These are phyloP conservation scores for Scolopax rusticola DNA, from an alignment of 2,797 vertebrate species.

Conservation along the genomic window DNA sequence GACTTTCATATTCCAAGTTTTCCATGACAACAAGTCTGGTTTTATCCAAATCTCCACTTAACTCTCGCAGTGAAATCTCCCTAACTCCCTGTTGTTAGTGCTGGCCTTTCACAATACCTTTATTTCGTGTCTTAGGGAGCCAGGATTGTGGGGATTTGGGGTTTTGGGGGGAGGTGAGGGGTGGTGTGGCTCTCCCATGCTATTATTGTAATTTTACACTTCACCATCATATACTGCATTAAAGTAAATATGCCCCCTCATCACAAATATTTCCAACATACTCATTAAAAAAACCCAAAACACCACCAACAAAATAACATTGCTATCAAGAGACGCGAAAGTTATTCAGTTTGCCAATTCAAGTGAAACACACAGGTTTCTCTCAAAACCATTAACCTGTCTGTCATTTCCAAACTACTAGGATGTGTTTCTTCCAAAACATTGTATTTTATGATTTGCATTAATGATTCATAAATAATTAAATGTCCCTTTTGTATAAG, in stretches of 20 bases:
- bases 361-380: neutral
- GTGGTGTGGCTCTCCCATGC: neutral
- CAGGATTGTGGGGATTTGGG: accelerated
- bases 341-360: neutral
- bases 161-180: accelerated
- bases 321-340: neutral
- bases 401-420: neutral
- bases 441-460: neutral
- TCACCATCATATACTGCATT: neutral
- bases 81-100: neutral
- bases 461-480: neutral
- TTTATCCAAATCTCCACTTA: neutral
- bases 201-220: neutral
- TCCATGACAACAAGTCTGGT: neutral
- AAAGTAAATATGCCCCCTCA: neutral
- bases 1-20: neutral
- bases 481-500: neutral
- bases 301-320: neutral
- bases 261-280: neutral
- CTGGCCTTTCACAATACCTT: neutral
- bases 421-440: neutral
- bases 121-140: neutral
- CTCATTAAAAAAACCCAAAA: neutral
- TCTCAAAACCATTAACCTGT: neutral
- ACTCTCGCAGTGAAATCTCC: neutral